Conservation (phyloP, 2,888 invertebrate species). For the Byasa hedistus region DNA sequence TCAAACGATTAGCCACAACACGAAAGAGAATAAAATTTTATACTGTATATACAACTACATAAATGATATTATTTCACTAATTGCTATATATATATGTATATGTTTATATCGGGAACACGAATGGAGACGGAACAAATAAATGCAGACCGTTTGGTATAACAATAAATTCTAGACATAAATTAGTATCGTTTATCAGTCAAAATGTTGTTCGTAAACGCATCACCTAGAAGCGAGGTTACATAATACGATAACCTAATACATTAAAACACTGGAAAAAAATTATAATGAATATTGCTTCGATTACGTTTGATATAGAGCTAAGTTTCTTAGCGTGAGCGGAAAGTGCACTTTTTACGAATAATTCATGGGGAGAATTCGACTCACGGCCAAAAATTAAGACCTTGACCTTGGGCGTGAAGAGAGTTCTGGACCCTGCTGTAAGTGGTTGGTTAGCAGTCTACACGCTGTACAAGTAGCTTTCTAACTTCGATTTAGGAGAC, state of each 20-base stretch:
- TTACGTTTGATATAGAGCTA: conserved; percentile 5
- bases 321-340: neutral
- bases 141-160: conserved; percentile 16
- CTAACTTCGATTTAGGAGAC: conserved; percentile 86
- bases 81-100: neutral
- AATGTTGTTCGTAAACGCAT: conserved; percentile 7
- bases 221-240: neutral
- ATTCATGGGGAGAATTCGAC: neutral
- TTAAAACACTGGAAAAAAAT: neutral
- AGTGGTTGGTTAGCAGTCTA: conserved; percentile 58
- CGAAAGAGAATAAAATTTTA: neutral
- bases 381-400: neutral
- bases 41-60: neutral
- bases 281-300: conserved; percentile 20
- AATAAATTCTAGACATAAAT: conserved; percentile 7
- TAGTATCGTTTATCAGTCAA: conserved; percentile 10
- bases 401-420: neutral
- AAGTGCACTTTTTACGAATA: neutral
- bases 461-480: conserved; percentile 91
- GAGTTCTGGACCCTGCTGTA: neutral
- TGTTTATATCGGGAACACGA: conserved; percentile 6
- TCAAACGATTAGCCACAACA: neutral
- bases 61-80: conserved; percentile 1
- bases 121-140: conserved; percentile 20
- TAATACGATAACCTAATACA: neutral